Evolutionary conservation across 2,113 vertebrate species (phyloP).

Genomic region (Crotophaga sulcirostris): DNA sequence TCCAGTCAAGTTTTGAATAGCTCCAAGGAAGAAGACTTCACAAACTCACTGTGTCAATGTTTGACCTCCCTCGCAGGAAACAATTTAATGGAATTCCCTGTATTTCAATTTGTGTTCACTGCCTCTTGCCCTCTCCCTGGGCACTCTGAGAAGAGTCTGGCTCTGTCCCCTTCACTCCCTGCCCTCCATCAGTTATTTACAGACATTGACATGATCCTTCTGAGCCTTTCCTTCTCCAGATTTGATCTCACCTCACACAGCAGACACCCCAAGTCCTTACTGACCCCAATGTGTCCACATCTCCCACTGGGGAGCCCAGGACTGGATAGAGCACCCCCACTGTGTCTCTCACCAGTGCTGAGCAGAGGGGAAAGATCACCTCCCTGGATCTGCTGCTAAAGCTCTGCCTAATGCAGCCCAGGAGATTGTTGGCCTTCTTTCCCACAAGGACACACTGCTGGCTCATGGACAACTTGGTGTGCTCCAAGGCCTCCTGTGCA

Average conservation of each 20-base stretch:
- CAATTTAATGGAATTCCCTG: background rate
- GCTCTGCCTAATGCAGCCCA: background rate
- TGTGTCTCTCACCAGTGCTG: background rate
- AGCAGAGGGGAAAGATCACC: background rate
- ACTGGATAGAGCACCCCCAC: background rate
- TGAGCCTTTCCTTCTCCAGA: background rate
- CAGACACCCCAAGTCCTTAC: background rate
- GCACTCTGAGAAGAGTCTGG: background rate
- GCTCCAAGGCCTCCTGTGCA: background rate
- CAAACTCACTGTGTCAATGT: background rate
- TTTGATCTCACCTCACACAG: fast-evolving
- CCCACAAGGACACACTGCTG: background rate
- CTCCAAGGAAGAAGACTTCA: background rate
- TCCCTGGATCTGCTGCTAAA: background rate
- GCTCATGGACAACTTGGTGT: background rate
- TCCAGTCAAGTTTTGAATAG: background rate
- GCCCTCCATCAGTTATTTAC: background rate
- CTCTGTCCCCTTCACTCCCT: background rate
- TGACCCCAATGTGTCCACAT: background rate
- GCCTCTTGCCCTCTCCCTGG: background rate
- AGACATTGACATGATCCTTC: background rate
- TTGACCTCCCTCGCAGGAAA: background rate
- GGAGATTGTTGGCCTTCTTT: background rate
- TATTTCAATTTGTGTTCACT: background rate
- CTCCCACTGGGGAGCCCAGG: background rate